Base-by-base conservation (phyloP, 1,140 invertebrate species). In the Sinonovacula constricta region DNA sequence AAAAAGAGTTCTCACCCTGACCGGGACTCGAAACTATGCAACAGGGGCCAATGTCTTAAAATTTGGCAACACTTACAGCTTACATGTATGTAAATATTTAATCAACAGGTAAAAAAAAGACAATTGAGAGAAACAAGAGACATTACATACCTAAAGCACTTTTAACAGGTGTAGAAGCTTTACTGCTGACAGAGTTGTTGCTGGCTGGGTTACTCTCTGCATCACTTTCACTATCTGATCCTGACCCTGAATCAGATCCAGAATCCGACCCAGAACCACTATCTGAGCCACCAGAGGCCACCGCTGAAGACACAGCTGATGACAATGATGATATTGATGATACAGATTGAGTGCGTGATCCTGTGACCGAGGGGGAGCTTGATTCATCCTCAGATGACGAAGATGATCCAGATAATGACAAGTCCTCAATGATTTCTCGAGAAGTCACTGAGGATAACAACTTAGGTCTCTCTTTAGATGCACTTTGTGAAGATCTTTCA, bases 361-460 rank as follows among this genome's bases (percentile, higher is more conserved):
- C 28, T 30, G 36, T 22, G 14, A 45, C 22, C n/a, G 57, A 36
- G 1, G 68, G 62, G 15, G 70, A 74, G 22, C 39, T 51, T 14
- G 36, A 45, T 15, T 36, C 45, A 56, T 36, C 60, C 18, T 51
- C 62, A 12, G 72, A 76, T 7, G 28, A 33, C 22, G 63, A 66
- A 39, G 62, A 67, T 22, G 45, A 51, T 49, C 60, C 63, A 26
- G 72, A 76, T 22, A 65, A 34, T 10, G 72, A 76, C 22, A 78
- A 54, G 69, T 78, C 75, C 33, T 78, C 34, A 0, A 31, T 78
- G 7, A 78, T 39, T 69, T 78, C 66, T 28, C 22, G 34, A 33
- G 63, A 62, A 24, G 75, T 69, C 7, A 78, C 39, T 22, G 68
- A 68, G n/a, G 65, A 59, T 24, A 78, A 65, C 56, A 45, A 53